phyloP scores from a whole-genome alignment of 2,113 vertebrate species.

The Rallus limicola region DNA sequence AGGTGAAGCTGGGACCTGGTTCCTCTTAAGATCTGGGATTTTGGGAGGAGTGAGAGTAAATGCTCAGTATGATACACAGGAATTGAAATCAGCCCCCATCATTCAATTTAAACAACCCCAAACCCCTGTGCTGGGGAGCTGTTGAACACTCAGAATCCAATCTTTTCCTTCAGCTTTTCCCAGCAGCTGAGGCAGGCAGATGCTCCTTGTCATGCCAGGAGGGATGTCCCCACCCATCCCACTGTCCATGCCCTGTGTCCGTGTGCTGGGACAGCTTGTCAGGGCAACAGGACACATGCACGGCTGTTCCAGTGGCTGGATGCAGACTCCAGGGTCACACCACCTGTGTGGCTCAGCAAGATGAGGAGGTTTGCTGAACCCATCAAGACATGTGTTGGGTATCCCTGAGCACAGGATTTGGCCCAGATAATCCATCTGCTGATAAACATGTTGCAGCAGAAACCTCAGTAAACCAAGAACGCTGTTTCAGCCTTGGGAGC shows the following conservation, averaged over 20 bases:
- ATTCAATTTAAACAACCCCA: background rate
- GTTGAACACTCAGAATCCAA: background rate
- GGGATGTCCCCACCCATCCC: background rate
- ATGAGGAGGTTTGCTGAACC: background rate
- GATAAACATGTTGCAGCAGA: background rate
- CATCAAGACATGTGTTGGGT: background rate
- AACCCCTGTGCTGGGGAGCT: background rate
- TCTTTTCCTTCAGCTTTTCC: background rate
- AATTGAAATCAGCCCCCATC: background rate
- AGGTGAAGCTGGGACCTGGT: background rate
- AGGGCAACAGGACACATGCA: background rate
- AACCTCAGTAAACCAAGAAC: background rate
- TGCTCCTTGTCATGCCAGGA: fast-evolving
- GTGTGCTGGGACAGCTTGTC: background rate
- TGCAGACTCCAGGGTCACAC: fast-evolving
- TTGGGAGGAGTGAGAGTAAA: background rate
- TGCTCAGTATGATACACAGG: background rate
- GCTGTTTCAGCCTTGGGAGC: background rate
- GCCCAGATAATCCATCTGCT: conserved; percentile 33
- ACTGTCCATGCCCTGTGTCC: background rate
- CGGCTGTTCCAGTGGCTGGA: background rate
- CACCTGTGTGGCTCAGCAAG: background rate
- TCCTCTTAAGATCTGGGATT: background rate
- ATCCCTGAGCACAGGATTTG: background rate
- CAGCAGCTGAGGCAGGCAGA: background rate